These are phyloP conservation scores for Atta colombica DNA, from an alignment of 1,140 invertebrate species.

Conservation along the genomic window DNA sequence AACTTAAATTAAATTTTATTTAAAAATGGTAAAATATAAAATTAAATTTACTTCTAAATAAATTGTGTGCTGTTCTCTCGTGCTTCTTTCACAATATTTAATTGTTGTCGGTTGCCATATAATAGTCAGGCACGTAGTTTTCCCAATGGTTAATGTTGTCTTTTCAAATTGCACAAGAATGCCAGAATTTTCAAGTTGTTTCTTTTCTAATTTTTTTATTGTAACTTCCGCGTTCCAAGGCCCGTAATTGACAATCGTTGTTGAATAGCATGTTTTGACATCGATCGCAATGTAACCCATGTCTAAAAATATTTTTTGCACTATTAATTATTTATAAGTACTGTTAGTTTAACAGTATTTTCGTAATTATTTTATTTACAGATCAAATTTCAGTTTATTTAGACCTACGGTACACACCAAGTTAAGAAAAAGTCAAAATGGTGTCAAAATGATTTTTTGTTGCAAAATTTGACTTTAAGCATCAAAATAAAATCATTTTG, in stretches of 20 bases:
- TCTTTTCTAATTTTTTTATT: slow-evolving; percentile 67
- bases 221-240: slow-evolving; percentile 75
- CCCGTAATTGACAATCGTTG: slow-evolving; percentile 82
- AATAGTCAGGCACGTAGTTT: slow-evolving; percentile 76
- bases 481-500: too few species aligned
- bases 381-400: not conserved
- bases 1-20: not conserved
- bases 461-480: too few species aligned
- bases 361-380: not conserved
- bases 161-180: slow-evolving; percentile 78
- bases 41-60: slow-evolving; percentile 77
- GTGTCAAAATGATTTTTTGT: too few species aligned
- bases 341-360: not conserved
- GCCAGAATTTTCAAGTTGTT: slow-evolving; percentile 68
- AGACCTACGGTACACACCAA: too few species aligned
- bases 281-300: slow-evolving; percentile 82
- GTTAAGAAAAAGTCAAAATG: too few species aligned
- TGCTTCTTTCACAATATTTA: slow-evolving; percentile 67
- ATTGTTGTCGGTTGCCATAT: slow-evolving; percentile 74
- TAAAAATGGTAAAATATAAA: not conserved
- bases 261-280: slow-evolving; percentile 73
- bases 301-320: slow-evolving; percentile 68
- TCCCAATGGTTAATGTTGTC: slow-evolving; percentile 71
- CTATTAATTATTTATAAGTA: not conserved
- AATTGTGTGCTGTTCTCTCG: slow-evolving; percentile 73